phyloP scores from a whole-genome alignment of 64 coral and sea anemone genomes.

The Actinia tenebrosa region DNA sequence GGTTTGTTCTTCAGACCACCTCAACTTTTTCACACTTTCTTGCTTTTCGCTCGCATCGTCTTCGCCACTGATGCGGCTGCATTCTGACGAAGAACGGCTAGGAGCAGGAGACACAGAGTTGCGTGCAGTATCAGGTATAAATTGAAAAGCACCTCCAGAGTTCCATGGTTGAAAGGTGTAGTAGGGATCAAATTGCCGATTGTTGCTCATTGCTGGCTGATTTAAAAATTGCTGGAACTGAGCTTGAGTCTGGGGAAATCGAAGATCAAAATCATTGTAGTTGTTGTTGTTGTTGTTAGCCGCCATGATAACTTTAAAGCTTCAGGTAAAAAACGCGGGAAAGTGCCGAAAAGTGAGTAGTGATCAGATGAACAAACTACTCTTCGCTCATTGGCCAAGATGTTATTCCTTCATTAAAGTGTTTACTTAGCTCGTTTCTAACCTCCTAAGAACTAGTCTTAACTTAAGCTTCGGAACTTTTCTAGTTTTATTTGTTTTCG shows the following conservation, averaged over 20 bases:
- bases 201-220: neutral
- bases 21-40: too few relatives aligned
- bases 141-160: neutral
- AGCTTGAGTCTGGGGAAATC: neutral
- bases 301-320: neutral
- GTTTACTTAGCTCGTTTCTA: too few relatives aligned
- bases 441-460: too few relatives aligned
- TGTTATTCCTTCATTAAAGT: neutral
- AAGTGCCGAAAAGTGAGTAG: neutral
- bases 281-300: neutral
- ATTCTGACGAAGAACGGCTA: neutral
- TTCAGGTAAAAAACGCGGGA: neutral
- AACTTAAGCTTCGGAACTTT: too few relatives aligned
- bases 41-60: neutral
- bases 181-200: neutral
- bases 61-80: neutral
- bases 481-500: neutral
- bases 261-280: neutral
- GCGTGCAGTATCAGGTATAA: neutral
- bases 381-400: neutral
- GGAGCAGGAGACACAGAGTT: neutral
- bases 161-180: neutral
- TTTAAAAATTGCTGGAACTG: neutral
- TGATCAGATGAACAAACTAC: neutral
- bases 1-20: conserved; percentile 43